These are phyloP conservation scores for Trinorchestia longiramus DNA, from an alignment of 1,140 invertebrate genomes.

Conservation along the genomic window DNA sequence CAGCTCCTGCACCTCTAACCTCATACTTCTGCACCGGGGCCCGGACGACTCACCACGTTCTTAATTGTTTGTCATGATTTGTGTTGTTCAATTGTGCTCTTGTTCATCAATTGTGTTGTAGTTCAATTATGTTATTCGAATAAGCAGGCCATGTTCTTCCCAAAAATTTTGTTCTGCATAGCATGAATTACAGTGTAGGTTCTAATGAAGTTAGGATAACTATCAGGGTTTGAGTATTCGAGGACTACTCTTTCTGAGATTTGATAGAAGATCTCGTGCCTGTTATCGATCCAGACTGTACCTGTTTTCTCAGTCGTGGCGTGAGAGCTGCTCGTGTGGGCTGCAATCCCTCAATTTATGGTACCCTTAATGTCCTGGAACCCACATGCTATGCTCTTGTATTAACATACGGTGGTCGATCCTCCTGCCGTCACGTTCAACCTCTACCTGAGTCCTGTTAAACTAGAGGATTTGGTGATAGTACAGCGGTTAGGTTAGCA, in stretches of 20 bases:
- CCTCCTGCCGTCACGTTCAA: not conserved
- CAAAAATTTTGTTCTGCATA: no score
- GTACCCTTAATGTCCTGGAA: not conserved
- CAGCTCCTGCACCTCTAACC: no score
- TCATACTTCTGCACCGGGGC: no score
- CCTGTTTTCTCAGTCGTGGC: not conserved
- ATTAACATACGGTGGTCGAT: not conserved
- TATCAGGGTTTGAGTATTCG: not conserved
- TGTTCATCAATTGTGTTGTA: no score
- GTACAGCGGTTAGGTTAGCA: not conserved
- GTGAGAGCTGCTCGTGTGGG: not conserved
- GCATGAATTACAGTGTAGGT: no score
- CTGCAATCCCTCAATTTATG: not conserved
- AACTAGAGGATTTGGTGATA: not conserved
- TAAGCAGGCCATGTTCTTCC: no score
- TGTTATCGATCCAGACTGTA: not conserved
- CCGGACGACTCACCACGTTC: no score
- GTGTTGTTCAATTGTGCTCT: no score
- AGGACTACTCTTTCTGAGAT: not conserved
- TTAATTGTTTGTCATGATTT: no score
- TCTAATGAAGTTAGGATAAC: no score
- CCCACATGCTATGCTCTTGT: not conserved
- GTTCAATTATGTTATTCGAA: no score
- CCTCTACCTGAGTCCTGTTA: not conserved
- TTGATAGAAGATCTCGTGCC: not conserved